Conservation (phyloP, 2,113 vertebrate genomes). For the Oreochromis aureus region DNA sequence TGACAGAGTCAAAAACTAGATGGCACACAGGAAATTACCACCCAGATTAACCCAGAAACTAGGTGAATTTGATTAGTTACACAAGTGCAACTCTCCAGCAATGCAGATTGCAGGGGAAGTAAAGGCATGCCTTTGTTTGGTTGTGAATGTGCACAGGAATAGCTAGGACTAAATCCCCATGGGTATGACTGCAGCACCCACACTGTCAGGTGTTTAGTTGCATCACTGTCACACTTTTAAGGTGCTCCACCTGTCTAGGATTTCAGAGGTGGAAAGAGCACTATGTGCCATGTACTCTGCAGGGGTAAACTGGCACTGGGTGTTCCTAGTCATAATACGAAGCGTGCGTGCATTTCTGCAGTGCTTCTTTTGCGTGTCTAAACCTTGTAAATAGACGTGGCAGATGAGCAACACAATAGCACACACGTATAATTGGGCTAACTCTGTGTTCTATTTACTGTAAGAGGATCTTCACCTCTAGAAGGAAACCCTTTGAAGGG, state of each 20-base stretch:
- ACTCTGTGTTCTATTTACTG: background rate
- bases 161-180: slow-evolving; percentile 23
- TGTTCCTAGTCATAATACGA: background rate
- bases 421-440: background rate
- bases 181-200: background rate
- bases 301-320: background rate
- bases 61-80: background rate
- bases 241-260: slow-evolving; percentile 33
- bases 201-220: slow-evolving; percentile 35
- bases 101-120: background rate
- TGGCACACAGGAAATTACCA: background rate
- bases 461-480: background rate
- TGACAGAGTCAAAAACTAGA: background rate
- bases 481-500: slow-evolving; percentile 4
- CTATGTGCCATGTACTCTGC: background rate
- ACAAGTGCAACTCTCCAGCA: background rate
- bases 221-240: slow-evolving; percentile 20
- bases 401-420: background rate
- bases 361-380: background rate
- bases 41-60: background rate
- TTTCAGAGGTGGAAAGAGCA: slow-evolving; percentile 36
- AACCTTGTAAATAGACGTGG: background rate
- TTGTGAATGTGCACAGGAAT: slow-evolving; percentile 37
- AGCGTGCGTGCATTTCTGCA: background rate
- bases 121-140: slow-evolving; percentile 12